These are phyloP conservation scores for Leptinotarsa defecta DNA, from an alignment of 1,140 invertebrate species.

Conservation along the genomic window DNA sequence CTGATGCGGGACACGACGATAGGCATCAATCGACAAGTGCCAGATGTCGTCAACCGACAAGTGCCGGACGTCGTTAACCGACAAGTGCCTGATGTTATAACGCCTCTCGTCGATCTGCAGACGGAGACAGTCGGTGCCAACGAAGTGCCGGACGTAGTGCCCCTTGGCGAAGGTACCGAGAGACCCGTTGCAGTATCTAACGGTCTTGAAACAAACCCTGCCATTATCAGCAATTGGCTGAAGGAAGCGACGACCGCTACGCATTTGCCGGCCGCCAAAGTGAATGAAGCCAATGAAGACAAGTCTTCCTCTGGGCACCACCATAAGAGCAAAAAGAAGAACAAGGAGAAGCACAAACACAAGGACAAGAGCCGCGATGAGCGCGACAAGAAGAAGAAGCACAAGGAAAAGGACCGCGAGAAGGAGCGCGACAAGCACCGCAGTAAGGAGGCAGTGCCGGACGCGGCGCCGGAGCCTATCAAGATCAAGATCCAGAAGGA, in stretches of 20 bases:
- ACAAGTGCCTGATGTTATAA: conserved; percentile 45
- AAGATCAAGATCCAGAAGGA: conserved; percentile 73
- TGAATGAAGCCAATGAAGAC: conserved; percentile 48
- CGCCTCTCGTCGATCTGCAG: conserved; percentile 28
- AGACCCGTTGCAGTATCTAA: conserved; percentile 41
- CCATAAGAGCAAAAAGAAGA: conserved; percentile 66
- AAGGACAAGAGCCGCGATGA: conserved; percentile 58
- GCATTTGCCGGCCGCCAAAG: conserved; percentile 40
- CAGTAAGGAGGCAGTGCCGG: conserved; percentile 13
- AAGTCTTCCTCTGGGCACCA: conserved; percentile 47
- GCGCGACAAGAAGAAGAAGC: conserved; percentile 64
- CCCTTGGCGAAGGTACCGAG: conserved; percentile 39
- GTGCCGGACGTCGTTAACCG: conserved; percentile 39
- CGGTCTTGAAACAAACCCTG: conserved; percentile 53
- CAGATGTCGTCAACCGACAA: conserved; percentile 29
- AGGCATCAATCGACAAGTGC: not conserved
- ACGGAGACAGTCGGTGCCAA: not conserved
- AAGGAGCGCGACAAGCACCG: conserved; percentile 57
- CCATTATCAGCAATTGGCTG: conserved; percentile 52
- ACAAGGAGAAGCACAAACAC: conserved; percentile 67
- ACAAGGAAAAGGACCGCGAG: conserved; percentile 65
- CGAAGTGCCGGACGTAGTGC: conserved; percentile 51
- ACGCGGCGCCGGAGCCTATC: conserved; percentile 57
- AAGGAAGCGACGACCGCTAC: conserved; percentile 49
- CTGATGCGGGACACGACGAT: conserved; percentile 52